phyloP scores from a whole-genome alignment of 2,888 invertebrate species.

The Tineola bisselliella region DNA sequence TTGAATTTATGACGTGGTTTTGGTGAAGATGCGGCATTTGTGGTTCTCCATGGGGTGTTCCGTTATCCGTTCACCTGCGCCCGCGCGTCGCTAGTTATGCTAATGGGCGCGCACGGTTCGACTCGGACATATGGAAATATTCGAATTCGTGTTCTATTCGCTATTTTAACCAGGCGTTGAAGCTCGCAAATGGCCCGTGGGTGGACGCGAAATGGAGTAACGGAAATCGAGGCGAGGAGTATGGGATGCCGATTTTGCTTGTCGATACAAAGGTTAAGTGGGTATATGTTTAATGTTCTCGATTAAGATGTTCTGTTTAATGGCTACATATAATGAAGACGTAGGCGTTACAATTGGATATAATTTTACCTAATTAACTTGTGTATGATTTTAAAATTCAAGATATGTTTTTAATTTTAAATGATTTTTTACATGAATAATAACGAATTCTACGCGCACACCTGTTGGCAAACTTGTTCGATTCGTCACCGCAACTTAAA shows the following conservation, averaged over 20 bases:
- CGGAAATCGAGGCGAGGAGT: slow-evolving; percentile 45
- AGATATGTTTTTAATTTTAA: neutral
- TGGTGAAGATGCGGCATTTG: slow-evolving; percentile 38
- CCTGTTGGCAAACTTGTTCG: neutral
- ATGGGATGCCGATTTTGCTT: slow-evolving; percentile 34
- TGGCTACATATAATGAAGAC: neutral
- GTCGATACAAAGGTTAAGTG: slow-evolving; percentile 50
- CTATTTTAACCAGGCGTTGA: slow-evolving; percentile 17
- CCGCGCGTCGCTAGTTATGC: slow-evolving; percentile 63
- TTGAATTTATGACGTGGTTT: slow-evolving; percentile 31
- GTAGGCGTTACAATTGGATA: neutral
- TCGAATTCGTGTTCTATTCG: slow-evolving; percentile 21
- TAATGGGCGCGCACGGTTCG: slow-evolving; percentile 47
- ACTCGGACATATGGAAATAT: slow-evolving; percentile 27
- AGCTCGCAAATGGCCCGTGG: slow-evolving; percentile 27
- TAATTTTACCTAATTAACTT: neutral
- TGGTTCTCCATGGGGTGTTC: slow-evolving; percentile 44
- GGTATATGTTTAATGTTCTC: slow-evolving; percentile 27
- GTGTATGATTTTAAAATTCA: neutral
- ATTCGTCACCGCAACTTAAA: neutral
- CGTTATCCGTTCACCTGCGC: slow-evolving; percentile 63
- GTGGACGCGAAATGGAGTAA: slow-evolving; percentile 44
- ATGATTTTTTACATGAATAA: neutral
- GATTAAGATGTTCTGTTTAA: slow-evolving; percentile 42
- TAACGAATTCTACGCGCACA: neutral